These are phyloP conservation scores for Epistrophella euchroma DNA, from an alignment of 2,888 invertebrate genomes.

Conservation along the genomic window DNA sequence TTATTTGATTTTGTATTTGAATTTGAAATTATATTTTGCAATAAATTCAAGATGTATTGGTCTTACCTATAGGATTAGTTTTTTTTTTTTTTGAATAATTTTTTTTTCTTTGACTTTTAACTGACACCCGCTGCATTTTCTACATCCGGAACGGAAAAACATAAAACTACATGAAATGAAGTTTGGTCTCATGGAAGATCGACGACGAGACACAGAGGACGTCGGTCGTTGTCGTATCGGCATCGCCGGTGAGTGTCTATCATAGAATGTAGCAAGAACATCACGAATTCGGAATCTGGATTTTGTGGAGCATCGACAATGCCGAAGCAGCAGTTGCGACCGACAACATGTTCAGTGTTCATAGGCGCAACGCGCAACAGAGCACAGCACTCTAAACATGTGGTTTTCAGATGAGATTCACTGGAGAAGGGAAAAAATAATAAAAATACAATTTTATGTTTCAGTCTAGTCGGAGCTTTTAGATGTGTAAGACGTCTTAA, in stretches of 20 bases:
- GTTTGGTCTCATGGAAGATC: constrained; percentile 61
- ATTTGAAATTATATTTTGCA: constrained; percentile 55
- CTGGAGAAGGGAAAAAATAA: constrained; percentile 41
- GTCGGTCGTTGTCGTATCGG: neutral
- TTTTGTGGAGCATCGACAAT: constrained; percentile 34
- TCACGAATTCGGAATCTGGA: constrained; percentile 61
- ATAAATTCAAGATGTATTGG: constrained; percentile 45
- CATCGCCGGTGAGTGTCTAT: neutral
- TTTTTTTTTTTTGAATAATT: neutral
- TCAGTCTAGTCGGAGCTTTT: too few relatives aligned
- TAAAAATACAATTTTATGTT: constrained; percentile 54
- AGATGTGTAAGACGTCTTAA: too few relatives aligned
- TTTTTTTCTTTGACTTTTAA: constrained; percentile 18
- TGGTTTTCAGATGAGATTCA: constrained; percentile 23
- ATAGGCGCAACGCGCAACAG: constrained; percentile 10
- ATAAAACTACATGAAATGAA: constrained; percentile 54
- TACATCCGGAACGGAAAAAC: constrained; percentile 64
- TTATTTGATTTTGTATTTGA: constrained; percentile 36
- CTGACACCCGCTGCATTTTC: constrained; percentile 43
- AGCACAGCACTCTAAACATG: constrained; percentile 50
- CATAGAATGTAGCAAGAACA: constrained; percentile 19
- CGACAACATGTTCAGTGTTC: constrained; percentile 17
- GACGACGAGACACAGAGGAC: neutral
- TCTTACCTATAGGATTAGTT: constrained; percentile 16
- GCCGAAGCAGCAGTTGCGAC: neutral